Evolutionary conservation across 37 sponge, comb jelly and placozoan genomes (phyloP), one percentile per base, ranked within the genome.

Genomic region (Axinella damicornis): DNA sequence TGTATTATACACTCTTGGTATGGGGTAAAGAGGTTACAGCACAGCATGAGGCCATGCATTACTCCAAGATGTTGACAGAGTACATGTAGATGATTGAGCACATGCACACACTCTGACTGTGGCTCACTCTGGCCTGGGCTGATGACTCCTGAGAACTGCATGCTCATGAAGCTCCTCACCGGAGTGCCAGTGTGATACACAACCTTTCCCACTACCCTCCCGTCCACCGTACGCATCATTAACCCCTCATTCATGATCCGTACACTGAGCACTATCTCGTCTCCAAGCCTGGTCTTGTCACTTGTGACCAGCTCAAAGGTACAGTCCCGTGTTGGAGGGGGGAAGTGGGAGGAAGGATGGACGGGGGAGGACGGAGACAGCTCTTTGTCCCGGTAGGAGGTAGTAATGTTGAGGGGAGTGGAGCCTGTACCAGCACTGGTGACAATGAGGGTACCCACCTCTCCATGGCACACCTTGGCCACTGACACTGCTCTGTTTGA

Each of bases 131-230:
- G 87, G 71, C 91, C 91, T 2, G 94, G 91, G 31, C 75, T 74
- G 30, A 94, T 54, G 27, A 79, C 62, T 41, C 94, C 94, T 41
- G 91, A 61, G 64, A 94, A 94, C 82, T 89, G 78, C 88, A 94
- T 86, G 74, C 75, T 86, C 83, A 90, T 68, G 40, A 89, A 87
- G 35, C 71, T 79, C 57, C 77, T 77, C 4, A 82, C 64, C 19
- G 70, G 78, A 0, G 65, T 22, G 54, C 94, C 94, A 63, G 71
- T 89, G 70, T 94, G 87, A 2, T 75, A 65, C 17, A 86, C 73
- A 17, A 82, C 73, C 13, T 65, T 72, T 12, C 91, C 87, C 58
- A 86, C 84, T 57, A 94, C 88, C 39, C 78, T 78, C 21, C 94
- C 94, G 66, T 90, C 90, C 33, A 94, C 46, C 32, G 91, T 90